phyloP scores from a whole-genome alignment of 2,888 invertebrate species.

The Drosophila setosimentum region DNA sequence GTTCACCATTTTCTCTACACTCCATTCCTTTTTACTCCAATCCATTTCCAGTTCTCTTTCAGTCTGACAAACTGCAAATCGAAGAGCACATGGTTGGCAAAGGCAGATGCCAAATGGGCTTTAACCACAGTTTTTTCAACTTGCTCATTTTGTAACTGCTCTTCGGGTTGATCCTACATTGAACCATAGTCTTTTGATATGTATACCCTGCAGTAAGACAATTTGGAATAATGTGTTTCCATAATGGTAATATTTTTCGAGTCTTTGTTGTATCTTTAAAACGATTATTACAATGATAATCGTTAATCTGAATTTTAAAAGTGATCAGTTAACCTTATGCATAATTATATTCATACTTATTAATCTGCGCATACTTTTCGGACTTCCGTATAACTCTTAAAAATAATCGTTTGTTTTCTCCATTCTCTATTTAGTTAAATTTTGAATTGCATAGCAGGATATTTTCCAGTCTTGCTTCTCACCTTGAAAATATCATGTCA shows the following conservation, averaged over 20 bases:
- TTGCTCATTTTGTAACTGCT: constrained; percentile 13
- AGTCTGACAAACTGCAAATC: constrained; percentile 54
- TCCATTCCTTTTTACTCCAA: not conserved
- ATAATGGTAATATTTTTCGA: not conserved
- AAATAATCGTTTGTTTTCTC: not conserved
- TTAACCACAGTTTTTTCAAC: constrained; percentile 60
- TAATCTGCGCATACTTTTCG: not conserved
- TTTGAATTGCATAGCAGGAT: constrained; percentile 1
- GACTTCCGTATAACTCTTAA: not conserved
- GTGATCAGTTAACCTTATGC: not conserved
- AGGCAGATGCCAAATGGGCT: constrained; percentile 56
- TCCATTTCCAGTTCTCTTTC: constrained; percentile 1
- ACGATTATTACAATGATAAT: not conserved
- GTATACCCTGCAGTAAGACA: constrained; percentile 10
- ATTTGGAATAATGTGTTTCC: not conserved
- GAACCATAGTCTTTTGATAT: constrained; percentile 2
- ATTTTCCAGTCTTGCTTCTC: not conserved
- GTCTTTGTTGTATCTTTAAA: not conserved
- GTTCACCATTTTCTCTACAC: not conserved
- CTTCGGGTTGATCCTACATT: constrained; percentile 6
- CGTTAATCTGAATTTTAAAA: not conserved
- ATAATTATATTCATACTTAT: not conserved
- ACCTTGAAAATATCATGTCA: not conserved
- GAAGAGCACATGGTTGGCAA: constrained; percentile 51
- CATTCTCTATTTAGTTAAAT: not conserved